Conservation (phyloP, 2,888 invertebrate species). For the Lampropteryx suffumata region DNA sequence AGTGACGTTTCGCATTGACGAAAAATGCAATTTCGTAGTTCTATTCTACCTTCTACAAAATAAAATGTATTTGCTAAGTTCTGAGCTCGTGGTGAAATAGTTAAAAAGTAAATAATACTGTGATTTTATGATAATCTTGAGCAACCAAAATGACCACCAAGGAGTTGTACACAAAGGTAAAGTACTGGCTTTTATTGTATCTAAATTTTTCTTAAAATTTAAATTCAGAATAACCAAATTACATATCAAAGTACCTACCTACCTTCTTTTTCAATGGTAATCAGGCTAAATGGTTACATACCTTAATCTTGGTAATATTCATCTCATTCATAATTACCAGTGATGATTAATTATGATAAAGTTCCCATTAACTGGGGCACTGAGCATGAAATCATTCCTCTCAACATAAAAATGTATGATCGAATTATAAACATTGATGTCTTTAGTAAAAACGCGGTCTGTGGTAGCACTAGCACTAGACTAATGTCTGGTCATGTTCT, state of each 20-base stretch:
- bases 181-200: conserved; percentile 17
- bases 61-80: conserved; percentile 69
- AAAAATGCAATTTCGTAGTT: conserved; percentile 61
- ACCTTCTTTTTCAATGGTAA: conserved; percentile 8
- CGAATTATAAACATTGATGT: conserved; percentile 12
- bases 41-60: conserved; percentile 66
- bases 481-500: too few relatives aligned
- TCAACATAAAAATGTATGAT: conserved; percentile 14
- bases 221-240: conserved; percentile 17
- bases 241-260: neutral
- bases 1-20: conserved; percentile 73
- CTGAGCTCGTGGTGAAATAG: conserved; percentile 67
- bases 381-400: conserved; percentile 43
- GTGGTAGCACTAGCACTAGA: too few relatives aligned
- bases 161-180: conserved; percentile 80
- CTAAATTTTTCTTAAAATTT: conserved; percentile 14
- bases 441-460: neutral
- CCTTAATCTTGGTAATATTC: too few relatives aligned
- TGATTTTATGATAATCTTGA: conserved; percentile 28
- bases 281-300: neutral
- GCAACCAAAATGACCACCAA: conserved; percentile 75
- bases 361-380: conserved; percentile 34
- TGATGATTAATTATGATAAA: neutral
- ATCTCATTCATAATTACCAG: neutral
- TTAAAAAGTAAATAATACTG: conserved; percentile 39